These are phyloP conservation scores for Delia radicum DNA, from an alignment of 1,140 invertebrate species.

Conservation along the genomic window DNA sequence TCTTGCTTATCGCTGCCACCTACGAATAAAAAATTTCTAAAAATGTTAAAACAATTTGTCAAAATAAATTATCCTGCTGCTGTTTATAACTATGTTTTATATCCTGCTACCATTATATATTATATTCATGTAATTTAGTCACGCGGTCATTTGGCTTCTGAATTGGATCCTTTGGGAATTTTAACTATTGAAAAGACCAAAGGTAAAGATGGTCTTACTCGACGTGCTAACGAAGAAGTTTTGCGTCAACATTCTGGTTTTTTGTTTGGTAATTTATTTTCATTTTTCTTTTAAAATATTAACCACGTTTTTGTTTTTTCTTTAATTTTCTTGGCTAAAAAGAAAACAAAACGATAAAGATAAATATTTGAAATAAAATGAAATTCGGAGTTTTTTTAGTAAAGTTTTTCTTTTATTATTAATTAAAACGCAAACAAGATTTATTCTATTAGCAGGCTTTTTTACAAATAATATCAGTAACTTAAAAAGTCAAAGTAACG, in stretches of 20 bases:
- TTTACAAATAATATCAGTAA: too few species aligned
- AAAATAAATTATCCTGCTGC: neutral
- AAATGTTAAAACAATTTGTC: neutral
- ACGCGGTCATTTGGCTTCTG: constrained; percentile 92
- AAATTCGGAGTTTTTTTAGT: constrained; percentile 24
- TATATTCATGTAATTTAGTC: constrained; percentile 62
- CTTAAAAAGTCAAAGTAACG: too few species aligned
- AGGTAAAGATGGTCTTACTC: constrained; percentile 59
- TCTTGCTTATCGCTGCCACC: too few species aligned
- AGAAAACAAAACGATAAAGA: neutral
- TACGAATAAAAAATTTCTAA: too few species aligned
- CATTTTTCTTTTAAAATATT: constrained; percentile 34
- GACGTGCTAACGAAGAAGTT: constrained; percentile 59
- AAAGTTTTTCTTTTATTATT: neutral
- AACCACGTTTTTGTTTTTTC: too few species aligned
- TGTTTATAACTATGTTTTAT: neutral
- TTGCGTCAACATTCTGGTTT: constrained; percentile 54
- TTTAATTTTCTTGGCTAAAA: too few species aligned
- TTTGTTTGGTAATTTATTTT: constrained; percentile 55
- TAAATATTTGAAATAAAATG: constrained; percentile 3
- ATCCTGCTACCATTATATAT: neutral
- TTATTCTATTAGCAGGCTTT: neutral
- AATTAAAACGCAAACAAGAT: neutral
- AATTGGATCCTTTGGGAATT: constrained; percentile 91
- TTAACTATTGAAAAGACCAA: constrained; percentile 51